Conservation (phyloP, 2,113 vertebrate species). For the Argyrosomus japonicus region DNA sequence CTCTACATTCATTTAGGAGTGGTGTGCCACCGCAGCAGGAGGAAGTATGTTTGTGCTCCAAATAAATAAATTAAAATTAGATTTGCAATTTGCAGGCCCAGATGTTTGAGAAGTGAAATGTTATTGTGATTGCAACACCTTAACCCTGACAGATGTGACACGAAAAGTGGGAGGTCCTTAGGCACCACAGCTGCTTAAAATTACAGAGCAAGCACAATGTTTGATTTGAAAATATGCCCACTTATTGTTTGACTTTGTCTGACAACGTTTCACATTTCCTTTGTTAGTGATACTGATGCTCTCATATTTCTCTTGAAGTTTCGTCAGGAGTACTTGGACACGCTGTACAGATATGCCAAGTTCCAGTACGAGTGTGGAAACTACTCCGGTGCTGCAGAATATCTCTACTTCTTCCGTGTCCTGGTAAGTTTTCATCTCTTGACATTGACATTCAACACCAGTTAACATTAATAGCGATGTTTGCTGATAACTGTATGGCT, state of each 20-base stretch:
- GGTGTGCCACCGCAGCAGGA: conserved; percentile 13
- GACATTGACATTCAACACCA: conserved; percentile 8
- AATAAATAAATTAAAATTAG: conserved; percentile 13
- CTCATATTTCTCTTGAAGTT: conserved; percentile 84
- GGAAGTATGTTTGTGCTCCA: not conserved
- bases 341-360: conserved; percentile 97
- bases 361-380: conserved; percentile 99
- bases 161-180: not conserved
- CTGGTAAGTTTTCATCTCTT: conserved; percentile 87
- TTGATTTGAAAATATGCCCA: conserved; percentile 21
- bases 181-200: conserved; percentile 16
- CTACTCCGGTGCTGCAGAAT: conserved; percentile 97
- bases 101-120: not conserved
- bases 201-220: conserved; percentile 11
- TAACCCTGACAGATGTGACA: not conserved
- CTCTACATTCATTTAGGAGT: conserved; percentile 24
- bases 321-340: conserved; percentile 97
- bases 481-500: conserved; percentile 17
- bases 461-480: conserved; percentile 7
- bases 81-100: not conserved
- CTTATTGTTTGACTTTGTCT: conserved; percentile 16
- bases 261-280: conserved; percentile 4
- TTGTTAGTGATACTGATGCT: conserved; percentile 17
- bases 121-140: not conserved
- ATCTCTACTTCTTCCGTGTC: conserved; percentile 98